Conservation (phyloP, 2,113 vertebrate species). For the Salvelinus alpinus region DNA sequence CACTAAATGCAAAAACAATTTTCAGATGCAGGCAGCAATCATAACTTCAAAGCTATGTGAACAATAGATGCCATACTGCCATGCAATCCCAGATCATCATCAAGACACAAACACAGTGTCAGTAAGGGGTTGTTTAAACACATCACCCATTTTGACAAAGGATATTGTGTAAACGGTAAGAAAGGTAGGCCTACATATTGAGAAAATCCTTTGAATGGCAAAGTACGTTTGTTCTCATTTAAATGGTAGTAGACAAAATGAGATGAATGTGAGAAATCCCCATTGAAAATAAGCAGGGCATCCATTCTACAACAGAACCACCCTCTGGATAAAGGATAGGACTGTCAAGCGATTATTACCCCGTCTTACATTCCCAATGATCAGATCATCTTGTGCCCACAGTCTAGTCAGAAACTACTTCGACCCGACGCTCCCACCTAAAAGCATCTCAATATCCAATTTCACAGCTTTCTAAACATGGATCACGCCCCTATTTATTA, state of each 20-base stretch:
- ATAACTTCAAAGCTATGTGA: neutral
- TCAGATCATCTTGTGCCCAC: conserved; percentile 65
- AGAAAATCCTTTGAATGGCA: neutral
- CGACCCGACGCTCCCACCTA: conserved; percentile 55
- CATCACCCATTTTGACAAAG: too few species aligned
- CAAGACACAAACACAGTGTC: too few species aligned
- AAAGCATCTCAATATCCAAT: conserved; percentile 70
- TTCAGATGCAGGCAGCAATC: conserved; percentile 19
- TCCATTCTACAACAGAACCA: conserved; percentile 28
- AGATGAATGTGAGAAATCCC: conserved; percentile 36
- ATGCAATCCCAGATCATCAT: neutral
- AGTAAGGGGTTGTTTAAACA: too few species aligned
- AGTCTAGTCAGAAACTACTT: conserved; percentile 65
- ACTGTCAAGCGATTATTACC: conserved; percentile 46
- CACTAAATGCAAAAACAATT: conserved; percentile 10
- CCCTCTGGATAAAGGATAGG: conserved; percentile 11
- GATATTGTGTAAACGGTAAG: too few species aligned
- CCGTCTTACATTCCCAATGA: conserved; percentile 60
- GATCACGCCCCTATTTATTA: conserved; percentile 73
- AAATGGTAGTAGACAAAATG: neutral
- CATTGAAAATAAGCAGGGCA: conserved; percentile 33
- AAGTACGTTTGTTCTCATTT: neutral
- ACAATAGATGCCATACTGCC: too few species aligned
- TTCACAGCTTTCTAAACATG: conserved; percentile 76
- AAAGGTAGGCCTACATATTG: neutral